Conservation (phyloP, 1,140 invertebrate genomes). For the Dendrolimus punctatus region DNA sequence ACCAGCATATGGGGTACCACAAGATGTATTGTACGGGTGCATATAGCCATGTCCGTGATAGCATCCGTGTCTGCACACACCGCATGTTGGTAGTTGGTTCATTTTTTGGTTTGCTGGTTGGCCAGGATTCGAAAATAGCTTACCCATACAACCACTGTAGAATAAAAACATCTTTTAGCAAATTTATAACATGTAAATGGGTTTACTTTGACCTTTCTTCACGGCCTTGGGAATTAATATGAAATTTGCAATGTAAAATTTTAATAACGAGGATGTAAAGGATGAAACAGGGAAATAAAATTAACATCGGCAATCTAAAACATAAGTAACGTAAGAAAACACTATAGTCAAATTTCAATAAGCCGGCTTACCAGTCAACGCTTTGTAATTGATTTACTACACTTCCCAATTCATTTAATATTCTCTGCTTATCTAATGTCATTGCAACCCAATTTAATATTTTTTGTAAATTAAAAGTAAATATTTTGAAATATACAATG, state of each 20-base stretch:
- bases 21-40: conserved; percentile 13
- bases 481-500: conserved; percentile 9
- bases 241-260: conserved; percentile 1
- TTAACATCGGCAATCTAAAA: too few relatives aligned
- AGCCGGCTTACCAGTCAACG: conserved; percentile 48
- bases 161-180: not conserved
- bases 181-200: too few relatives aligned
- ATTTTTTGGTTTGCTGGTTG: conserved; percentile 11
- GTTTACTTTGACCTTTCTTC: too few relatives aligned
- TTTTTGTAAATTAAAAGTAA: conserved; percentile 2
- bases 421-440: conserved; percentile 56
- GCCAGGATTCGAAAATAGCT: conserved; percentile 39
- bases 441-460: conserved; percentile 20
- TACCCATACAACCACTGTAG: conserved; percentile 64
- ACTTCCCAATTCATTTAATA: conserved; percentile 56
- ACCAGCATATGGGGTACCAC: conserved; percentile 18
- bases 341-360: too few relatives aligned
- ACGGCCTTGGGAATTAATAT: not conserved
- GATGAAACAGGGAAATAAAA: too few relatives aligned
- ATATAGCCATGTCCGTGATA: conserved; percentile 20
- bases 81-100: conserved; percentile 13
- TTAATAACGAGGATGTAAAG: not conserved
- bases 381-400: conserved; percentile 60
- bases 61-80: conserved; percentile 23
- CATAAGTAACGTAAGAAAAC: too few relatives aligned